Base-by-base conservation (phyloP, 2,113 vertebrate genomes). In the Brachirus orientalis region DNA sequence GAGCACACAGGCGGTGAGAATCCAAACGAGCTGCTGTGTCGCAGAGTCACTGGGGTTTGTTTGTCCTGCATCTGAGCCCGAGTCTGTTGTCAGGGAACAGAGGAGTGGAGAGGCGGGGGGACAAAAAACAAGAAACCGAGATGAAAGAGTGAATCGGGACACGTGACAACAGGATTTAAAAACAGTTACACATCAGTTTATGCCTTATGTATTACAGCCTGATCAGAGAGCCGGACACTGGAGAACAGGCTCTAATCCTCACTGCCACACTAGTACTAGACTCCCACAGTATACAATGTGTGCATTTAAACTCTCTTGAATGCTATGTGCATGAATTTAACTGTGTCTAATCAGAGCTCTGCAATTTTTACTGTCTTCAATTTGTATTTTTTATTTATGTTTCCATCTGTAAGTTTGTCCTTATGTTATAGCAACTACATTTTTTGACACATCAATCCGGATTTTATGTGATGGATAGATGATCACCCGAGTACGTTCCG, bases 21-120 rank as follows among this genome's bases (percentile, higher is more conserved):
- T 93, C 81, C 97, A 97, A 67, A 94, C 91, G 68, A 98, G 93
- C 89, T 95, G 92, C 85, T 95, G 95, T 88, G 96, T 92, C 86
- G 94, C 93, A 33, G 95, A 93, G 90, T 92, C 95, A 17, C 94
- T 37, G 36, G 95, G 57, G 46, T 59, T 33, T 6, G 78, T 92
- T 84, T 95, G 94, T 68, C 94, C 95, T 43, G 92, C 90, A 37
- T 86, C 89, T 16, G 58, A 81, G 18, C 19, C 85, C 12, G 58
- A 51, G 82, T 82, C 0, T 40, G 60, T 82, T 84, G 86, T 52
- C 40, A 77, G 43, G 62, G 55, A 60, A 10, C n/a, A 50, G 57
- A 90, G 6, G 67, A 52, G 47, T 20, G 55, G 47, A 13, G 19
- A 16, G 12, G 10, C 45, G 37, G 44, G 13, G 36, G 4, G 37